Conservation (phyloP, 2,113 vertebrate genomes). For the Coregonus clupeaformis region DNA sequence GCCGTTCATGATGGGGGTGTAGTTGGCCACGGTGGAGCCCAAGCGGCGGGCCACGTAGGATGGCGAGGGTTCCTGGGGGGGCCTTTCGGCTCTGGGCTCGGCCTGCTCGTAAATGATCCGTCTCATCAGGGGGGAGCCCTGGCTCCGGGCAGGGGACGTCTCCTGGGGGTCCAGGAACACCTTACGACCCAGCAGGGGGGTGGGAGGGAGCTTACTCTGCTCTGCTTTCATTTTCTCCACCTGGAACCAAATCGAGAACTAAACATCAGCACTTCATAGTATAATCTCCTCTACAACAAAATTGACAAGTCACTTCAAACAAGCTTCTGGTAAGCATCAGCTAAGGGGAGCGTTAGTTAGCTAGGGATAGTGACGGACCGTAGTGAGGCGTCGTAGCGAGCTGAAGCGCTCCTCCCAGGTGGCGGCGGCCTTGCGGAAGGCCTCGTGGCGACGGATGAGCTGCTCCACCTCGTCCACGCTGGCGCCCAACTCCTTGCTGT, state of each 20-base stretch:
- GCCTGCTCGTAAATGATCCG: slow-evolving; percentile 79
- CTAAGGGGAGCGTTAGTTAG: too few species aligned
- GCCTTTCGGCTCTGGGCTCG: slow-evolving; percentile 61
- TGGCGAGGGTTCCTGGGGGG: slow-evolving; percentile 61
- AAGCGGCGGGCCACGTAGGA: slow-evolving; percentile 63
- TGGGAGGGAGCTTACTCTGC: slow-evolving; percentile 86
- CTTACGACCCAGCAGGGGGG: slow-evolving; percentile 87
- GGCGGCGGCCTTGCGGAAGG: slow-evolving; percentile 88
- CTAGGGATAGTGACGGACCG: slow-evolving; percentile 63
- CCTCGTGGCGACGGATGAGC: slow-evolving; percentile 89
- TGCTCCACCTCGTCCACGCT: slow-evolving; percentile 96
- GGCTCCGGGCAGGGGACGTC: slow-evolving; percentile 62
- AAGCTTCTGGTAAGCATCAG: too few species aligned
- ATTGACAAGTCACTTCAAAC: too few species aligned
- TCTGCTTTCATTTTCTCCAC: slow-evolving; percentile 89
- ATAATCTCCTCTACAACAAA: too few species aligned
- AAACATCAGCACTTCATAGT: not conserved
- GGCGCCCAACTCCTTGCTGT: slow-evolving; percentile 86
- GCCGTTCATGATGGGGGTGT: slow-evolving; percentile 73
- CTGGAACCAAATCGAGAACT: slow-evolving; percentile 56
- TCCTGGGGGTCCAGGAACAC: slow-evolving; percentile 86
- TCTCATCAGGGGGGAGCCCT: slow-evolving; percentile 73
- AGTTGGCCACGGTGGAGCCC: slow-evolving; percentile 66
- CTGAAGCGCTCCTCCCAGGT: slow-evolving; percentile 96
- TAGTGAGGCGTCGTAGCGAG: slow-evolving; percentile 88